phyloP scores from a whole-genome alignment of 1,140 invertebrate genomes.

The Pentalonia nigronervosa region DNA sequence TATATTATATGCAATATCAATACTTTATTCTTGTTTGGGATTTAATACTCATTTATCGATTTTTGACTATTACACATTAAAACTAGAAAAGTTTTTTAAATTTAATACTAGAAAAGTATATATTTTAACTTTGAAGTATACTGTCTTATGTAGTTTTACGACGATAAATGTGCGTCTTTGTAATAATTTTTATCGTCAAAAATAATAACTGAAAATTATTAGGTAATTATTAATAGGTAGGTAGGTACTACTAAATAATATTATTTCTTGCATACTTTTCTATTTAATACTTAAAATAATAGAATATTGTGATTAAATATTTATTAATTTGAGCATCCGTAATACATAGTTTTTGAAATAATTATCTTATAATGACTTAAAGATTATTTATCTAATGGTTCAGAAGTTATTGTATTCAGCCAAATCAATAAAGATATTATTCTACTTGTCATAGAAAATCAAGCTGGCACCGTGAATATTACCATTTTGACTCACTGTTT shows the following conservation, averaged over 20 bases:
- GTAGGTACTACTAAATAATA: background rate
- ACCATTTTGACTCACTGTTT: background rate
- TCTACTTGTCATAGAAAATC: too few relatives aligned
- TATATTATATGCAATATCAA: background rate
- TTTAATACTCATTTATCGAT: background rate
- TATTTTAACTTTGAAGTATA: background rate
- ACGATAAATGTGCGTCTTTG: background rate
- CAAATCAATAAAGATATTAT: too few relatives aligned
- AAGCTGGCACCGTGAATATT: too few relatives aligned
- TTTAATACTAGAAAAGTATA: background rate
- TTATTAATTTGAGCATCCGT: background rate
- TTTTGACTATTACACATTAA: background rate
- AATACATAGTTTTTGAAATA: too few relatives aligned
- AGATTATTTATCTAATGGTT: background rate
- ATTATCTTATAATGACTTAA: too few relatives aligned
- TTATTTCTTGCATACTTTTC: too few relatives aligned
- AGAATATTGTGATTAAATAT: too few relatives aligned
- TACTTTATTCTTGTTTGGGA: background rate
- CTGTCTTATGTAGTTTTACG: too few relatives aligned
- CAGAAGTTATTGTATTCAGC: background rate
- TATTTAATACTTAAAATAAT: too few relatives aligned
- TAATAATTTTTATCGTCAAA: background rate
- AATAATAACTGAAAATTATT: too few relatives aligned
- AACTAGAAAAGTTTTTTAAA: too few relatives aligned
- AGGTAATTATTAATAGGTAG: too few relatives aligned